Percentiles rank a stretch among this genome's conserved stretches.
These are phyloP conservation scores for Otus sunia DNA, from an alignment of 2,113 vertebrate species.

Conservation along the genomic window DNA sequence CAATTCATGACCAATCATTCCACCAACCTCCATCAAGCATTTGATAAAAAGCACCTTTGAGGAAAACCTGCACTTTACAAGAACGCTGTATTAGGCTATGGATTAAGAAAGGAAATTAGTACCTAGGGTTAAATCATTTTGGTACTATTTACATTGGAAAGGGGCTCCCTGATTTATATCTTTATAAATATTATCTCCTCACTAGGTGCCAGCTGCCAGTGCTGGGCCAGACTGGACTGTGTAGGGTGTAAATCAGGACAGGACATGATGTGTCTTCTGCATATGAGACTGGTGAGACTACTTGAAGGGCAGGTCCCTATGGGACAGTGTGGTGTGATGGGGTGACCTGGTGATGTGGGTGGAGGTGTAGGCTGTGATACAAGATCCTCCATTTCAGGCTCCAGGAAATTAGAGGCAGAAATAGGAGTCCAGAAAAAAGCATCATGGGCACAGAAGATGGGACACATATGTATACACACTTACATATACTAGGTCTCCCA, in stretches of 20 bases:
- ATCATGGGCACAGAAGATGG: rapidly evolving
- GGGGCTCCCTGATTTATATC: not conserved
- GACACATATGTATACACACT: rapidly evolving
- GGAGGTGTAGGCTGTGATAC: not conserved
- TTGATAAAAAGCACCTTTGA: not conserved
- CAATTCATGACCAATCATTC: not conserved
- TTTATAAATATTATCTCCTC: not conserved
- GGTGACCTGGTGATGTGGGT: not conserved
- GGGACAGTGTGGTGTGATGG: not conserved
- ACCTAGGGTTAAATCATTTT: not conserved
- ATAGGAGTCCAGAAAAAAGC: rapidly evolving
- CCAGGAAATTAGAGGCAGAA: not conserved
- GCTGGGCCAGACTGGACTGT: not conserved
- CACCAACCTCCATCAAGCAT: rapidly evolving
- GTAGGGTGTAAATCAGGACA: not conserved
- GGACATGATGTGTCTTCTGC: not conserved
- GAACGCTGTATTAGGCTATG: not conserved
- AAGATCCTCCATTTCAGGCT: not conserved
- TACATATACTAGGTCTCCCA: rapidly evolving
- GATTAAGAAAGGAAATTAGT: slow-evolving; percentile 34
- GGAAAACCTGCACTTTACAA: not conserved
- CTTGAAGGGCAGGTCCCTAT: not conserved
- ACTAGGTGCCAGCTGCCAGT: not conserved
- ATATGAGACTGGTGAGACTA: not conserved
- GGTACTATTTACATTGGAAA: slow-evolving; percentile 1